Base-by-base conservation (phyloP, 2,888 invertebrate species). In the Thereva unica region DNA sequence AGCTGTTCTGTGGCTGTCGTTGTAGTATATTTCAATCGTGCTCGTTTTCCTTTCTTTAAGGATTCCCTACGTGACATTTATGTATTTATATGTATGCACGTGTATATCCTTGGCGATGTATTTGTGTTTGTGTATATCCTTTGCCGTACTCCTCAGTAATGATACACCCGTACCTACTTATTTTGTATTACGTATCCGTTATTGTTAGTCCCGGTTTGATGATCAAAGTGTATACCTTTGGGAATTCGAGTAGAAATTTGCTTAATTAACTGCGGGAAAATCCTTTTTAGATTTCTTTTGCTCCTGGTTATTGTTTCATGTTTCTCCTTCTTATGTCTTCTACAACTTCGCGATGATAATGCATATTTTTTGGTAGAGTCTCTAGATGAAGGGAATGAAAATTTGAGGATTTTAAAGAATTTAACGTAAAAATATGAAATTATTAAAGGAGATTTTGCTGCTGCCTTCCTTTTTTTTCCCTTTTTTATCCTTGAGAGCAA, bases 221-320 rank as follows among this genome's bases (percentile, higher is more conserved):
- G 59, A 59, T 59, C 59, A 59, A 59, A 59, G 59, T 38, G 7
- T 47, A 47, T 10, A 59, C 59, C 49, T 59, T 59, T 59, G 59
- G 40, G 40, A 59, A 47, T 59, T 59, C 37, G 40, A 59, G 49
- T 47, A 59, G 59, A 59, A 59, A 59, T 59, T 59, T 59, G 35
- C 40, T 59, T 59, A 59, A 59, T 59, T 59, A 59, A 59, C 59
- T 44, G 45, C 59, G 47, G 47, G 47, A 38, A 45, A 59, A 47
- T 59, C 47, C 59, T 59, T 59, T 59, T 49, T 38, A 45, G 8
- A 34, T 44, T 59, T 47, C 49, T 45, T n/a, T 5, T 37, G 38
- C 12, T 47, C 5, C 45, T 59, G 45, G n/a, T 57, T 42, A 45
- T 44, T 57, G 34, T 42, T 41, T 35, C 23, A 7, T 34, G 41